Conservation (phyloP, 2,888 invertebrate genomes). For the Muscina levida region DNA sequence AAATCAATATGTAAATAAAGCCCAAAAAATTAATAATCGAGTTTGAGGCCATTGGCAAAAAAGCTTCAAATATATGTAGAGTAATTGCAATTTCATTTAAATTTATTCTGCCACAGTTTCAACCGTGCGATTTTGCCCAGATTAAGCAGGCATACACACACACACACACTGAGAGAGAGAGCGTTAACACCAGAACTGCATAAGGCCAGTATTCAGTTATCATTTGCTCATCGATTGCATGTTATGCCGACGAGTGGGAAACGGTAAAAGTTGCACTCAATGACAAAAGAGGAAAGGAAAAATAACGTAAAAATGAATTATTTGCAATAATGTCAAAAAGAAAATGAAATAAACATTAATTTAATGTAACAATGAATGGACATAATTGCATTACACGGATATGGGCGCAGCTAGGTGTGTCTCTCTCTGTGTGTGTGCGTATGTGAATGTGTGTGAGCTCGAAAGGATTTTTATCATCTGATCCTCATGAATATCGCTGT, state of each 20-base stretch:
- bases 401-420: background rate
- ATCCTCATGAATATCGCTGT: no score
- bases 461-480: no score
- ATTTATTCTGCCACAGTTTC: no score
- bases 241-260: no score
- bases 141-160: slow-evolving; percentile 18
- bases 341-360: slow-evolving; percentile 17
- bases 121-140: background rate
- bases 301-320: background rate
- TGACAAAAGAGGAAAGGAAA: no score
- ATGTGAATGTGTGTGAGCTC: no score
- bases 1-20: no score
- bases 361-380: slow-evolving; percentile 7
- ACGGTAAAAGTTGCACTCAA: no score
- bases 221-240: no score
- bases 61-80: background rate
- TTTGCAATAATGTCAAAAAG: slow-evolving; percentile 10
- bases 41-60: background rate
- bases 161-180: no score
- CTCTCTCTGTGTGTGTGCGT: background rate
- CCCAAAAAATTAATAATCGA: background rate
- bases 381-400: background rate
- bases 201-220: no score
- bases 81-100: background rate
- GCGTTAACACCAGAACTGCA: no score